Base-by-base conservation (phyloP, 2,113 vertebrate species). In the Puffinus mauretanicus region DNA sequence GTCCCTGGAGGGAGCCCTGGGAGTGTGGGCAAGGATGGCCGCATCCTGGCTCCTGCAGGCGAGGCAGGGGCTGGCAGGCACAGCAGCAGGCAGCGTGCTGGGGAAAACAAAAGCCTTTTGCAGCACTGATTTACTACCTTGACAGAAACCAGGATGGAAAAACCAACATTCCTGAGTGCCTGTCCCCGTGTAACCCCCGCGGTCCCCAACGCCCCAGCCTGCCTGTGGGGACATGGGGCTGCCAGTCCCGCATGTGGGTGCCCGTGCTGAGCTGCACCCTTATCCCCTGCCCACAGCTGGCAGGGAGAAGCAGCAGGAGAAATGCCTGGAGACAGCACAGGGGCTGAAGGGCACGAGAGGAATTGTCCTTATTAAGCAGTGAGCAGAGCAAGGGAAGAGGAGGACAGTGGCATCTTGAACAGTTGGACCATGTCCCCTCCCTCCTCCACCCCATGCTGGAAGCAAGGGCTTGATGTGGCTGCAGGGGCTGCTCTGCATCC, bases 101-200 rank as follows among this genome's bases (percentile, higher is more conserved):
- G n/a, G 91, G 87, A 42, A 90, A 96, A 95, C 96, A 97, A 90
- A 93, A 90, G 70, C 86, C 51, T 80, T 82, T 87, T 86, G 70
- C 78, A 69, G 62, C 2, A 0, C 66, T 96, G 90, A 94, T 95
- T 97, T 95, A 92, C 86, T 95, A 94, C 91, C 91, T 96, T 58
- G 71, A 75, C 16, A 61, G 90, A 95, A 97, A 93, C 80, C 1
- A 0, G 69, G 88, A 62, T 90, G 90, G 79, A 86, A 96, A 94
- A 96, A 94, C 66, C 91, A 93, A 91, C 93, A 93, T 91, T 97
- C 88, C 93, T 73, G 87, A 70, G 54, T 3, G 65, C 49, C 61
- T 93, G 93, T 95, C 92, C 96, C 72, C 22, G 0, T 13, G 58
- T 86, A 93, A 90, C 86, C 94, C 71, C 58, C 4, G 14, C 7